Evolutionary conservation across 2,113 vertebrate species (phyloP), one percentile per base, ranked within the genome.

Genomic region (Typhlomys cinereus): DNA sequence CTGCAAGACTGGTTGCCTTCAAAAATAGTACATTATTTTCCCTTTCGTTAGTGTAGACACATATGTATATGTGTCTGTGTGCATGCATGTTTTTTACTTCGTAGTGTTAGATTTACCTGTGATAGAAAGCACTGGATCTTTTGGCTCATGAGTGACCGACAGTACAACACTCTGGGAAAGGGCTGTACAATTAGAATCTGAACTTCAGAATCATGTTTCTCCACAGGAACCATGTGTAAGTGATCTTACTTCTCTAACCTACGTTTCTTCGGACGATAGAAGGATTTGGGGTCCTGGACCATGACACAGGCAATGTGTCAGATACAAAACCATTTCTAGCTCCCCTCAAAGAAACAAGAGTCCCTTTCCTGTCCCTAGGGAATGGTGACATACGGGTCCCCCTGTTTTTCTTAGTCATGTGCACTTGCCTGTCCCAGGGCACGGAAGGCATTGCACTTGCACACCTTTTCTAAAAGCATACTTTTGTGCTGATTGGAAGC

Each of bases 11-110:
- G 91, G 96, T 96, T 96, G 97, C 95, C 94, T 98, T 97, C 62
- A 90, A 97, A 90, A 97, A 98, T 95, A 97, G 93, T 94, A 97
- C 93, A 97, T 97, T 98, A 96, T 97, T 97, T 97, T 98, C 94
- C 94, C 97, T 91, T 97, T 97, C 94, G 29, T 97, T 96, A 94
- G 50, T 91, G 54, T 88, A 90, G 62, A 2, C 75, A 21, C 61
- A 31, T 14, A 13, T 64, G 6, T 67, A 1, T 57, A 1, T 34
- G 11, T 21, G 3, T 7, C 11, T 39, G 34, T 25, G 21, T 39
- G 13, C 17, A 8, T 50, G 0, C 34, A 14, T 25, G 20, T 27
- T 1, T 48, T 18, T 36, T 41, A 4, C 48, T 36, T 4, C 14
- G 50, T 93, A 96, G 85, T 94, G 96, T 96, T 50, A 88, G 96